Evolutionary conservation across 2,888 invertebrate genomes (phyloP), one percentile per base, ranked within the genome.

Genomic region (Crossocerus cetratus): DNA sequence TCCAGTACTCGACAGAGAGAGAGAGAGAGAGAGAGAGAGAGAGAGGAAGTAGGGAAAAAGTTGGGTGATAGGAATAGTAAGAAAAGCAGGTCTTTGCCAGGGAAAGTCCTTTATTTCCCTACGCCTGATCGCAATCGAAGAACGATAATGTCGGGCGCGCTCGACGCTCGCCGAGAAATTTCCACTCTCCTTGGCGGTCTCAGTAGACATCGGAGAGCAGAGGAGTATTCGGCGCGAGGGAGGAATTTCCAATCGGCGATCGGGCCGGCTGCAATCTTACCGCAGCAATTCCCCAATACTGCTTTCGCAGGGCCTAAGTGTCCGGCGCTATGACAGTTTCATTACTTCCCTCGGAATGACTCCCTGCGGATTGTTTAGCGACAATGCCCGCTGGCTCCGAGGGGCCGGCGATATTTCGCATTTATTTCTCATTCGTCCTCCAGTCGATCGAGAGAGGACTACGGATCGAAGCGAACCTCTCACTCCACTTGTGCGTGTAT

Each of bases 41-140:
- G n/a, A n/a, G n/a, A n/a, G n/a, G n/a, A n/a, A n/a, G n/a, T n/a
- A n/a, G 32, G 32, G 5, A 32, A 32, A 32, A 32, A 32, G 32
- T 32, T 32, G 8, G 8, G 32, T 2, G 32, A 32, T 32, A 32
- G 32, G 32, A 32, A n/a, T n/a, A n/a, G n/a, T n/a, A n/a, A n/a
- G n/a, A n/a, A n/a, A 32, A 8, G 5, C 11, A 11, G 8, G 8
- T 8, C 32, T 32, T 2, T 32, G 32, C 18, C 59, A 69, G 69
- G 61, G 62, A 69, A 65, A 58, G 13, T n/a, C 49, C n/a, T 18
- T 18, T 49, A n/a, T 49, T 18, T 49, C 16, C 32, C 8, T 32
- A 8, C 8, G 32, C 2, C 32, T 32, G 32, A 32, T 32, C 32
- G 32, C 11, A 4, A 11, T 32, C 32, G 32, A 32, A 32, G 32